These are phyloP conservation scores for Nemapogon koenigi DNA, from an alignment of 2,888 invertebrate species.

Conservation along the genomic window DNA sequence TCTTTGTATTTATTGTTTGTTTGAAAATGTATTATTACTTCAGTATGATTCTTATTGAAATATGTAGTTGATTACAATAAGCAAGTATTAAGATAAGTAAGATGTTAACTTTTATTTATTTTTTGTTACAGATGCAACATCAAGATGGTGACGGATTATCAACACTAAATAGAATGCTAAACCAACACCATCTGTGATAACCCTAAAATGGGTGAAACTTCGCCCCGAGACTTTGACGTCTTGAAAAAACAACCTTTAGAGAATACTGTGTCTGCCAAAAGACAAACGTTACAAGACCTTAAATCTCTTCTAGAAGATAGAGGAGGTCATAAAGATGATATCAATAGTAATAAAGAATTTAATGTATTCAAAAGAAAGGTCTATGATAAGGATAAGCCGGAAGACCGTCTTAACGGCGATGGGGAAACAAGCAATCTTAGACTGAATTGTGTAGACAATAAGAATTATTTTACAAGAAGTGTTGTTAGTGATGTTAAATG, in stretches of 20 bases:
- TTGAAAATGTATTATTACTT: too few relatives aligned
- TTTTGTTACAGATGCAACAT: conserved; percentile 47
- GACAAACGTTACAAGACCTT: conserved; percentile 43
- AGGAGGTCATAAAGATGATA: conserved; percentile 28
- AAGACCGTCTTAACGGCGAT: too few relatives aligned
- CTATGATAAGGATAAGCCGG: conserved; percentile 24
- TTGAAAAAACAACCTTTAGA: conserved; percentile 28
- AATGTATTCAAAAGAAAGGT: conserved; percentile 20
- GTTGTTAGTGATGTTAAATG: conserved; percentile 24
- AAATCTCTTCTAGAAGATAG: conserved; percentile 54
- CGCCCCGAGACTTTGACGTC: conserved; percentile 10
- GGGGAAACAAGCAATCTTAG: conserved; percentile 32
- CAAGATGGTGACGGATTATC: conserved; percentile 35
- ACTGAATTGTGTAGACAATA: conserved; percentile 31
- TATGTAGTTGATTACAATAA: too few relatives aligned
- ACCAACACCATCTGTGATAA: conserved; percentile 18
- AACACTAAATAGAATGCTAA: conserved; percentile 6
- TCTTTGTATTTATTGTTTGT: too few relatives aligned
- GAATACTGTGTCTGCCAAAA: conserved; percentile 36
- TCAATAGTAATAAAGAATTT: conserved; percentile 8
- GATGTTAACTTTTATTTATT: conserved; percentile 15
- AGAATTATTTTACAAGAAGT: conserved; percentile 27
- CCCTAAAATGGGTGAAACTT: conserved; percentile 31
- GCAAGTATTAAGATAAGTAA: too few relatives aligned
- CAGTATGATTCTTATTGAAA: too few relatives aligned